phyloP scores from a whole-genome alignment of 2,113 vertebrate species.

The Actenoides lindsayi region DNA sequence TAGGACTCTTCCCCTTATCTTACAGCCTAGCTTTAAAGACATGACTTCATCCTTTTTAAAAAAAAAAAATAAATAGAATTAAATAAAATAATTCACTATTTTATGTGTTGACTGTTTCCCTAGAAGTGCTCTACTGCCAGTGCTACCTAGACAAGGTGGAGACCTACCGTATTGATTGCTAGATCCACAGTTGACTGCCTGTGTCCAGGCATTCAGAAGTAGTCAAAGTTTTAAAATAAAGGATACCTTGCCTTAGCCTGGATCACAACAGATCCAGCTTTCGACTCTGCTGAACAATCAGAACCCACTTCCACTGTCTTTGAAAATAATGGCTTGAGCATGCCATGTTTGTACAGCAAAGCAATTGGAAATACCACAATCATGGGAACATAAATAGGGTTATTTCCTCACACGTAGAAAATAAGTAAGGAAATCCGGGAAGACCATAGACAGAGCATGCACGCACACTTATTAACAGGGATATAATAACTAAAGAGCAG shows the following conservation, averaged over 20 bases:
- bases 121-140: neutral
- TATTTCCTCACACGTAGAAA: neutral
- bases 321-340: neutral
- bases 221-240: neutral
- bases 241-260: neutral
- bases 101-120: neutral
- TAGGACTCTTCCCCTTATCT: constrained; percentile 60
- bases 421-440: neutral
- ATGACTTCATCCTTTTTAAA: neutral
- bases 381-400: neutral
- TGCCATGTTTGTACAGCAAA: neutral
- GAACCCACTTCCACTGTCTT: neutral
- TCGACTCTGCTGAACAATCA: neutral
- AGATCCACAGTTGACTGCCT: neutral
- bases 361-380: neutral
- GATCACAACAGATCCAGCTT: neutral
- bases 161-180: neutral
- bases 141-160: neutral
- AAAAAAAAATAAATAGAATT: no score
- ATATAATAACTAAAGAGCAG: neutral
- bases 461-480: neutral
- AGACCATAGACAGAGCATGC: neutral
- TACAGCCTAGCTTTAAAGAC: constrained; percentile 38
- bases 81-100: neutral
- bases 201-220: neutral